phyloP scores from a whole-genome alignment of 53 echinoderm and acorn worm species.

The Henricia sp. region DNA sequence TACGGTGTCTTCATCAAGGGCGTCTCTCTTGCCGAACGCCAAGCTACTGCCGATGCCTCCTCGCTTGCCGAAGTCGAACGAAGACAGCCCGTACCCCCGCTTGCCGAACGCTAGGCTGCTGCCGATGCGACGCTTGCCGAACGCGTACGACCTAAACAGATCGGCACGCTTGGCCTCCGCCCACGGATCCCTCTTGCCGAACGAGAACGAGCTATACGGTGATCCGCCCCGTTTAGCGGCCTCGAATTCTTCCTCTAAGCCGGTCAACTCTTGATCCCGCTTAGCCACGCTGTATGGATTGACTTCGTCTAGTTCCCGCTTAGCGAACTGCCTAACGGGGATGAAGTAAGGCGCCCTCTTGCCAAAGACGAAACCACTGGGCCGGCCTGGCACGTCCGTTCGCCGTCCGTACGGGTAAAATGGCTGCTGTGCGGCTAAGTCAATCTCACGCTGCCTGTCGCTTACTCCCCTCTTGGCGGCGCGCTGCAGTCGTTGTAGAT shows the following conservation, averaged over 20 bases:
- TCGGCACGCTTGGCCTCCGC: constrained; percentile 16
- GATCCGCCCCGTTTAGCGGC: constrained; percentile 24
- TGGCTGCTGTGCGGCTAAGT: constrained; percentile 14
- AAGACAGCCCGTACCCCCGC: constrained; percentile 26
- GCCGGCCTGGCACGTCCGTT: constrained; percentile 37
- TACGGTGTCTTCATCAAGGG: constrained; percentile 1
- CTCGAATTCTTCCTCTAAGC: constrained; percentile 48
- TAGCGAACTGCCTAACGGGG: constrained; percentile 42
- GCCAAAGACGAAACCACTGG: constrained; percentile 36
- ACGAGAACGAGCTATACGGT: constrained; percentile 62
- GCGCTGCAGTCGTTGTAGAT: constrained; percentile 16
- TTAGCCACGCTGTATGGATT: constrained; percentile 51
- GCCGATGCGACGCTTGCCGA: constrained; percentile 50
- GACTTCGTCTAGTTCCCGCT: constrained; percentile 55
- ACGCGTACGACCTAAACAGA: constrained; percentile 23
- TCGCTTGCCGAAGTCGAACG: constrained; percentile 38
- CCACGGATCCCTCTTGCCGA: constrained; percentile 61
- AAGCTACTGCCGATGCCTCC: constrained; percentile 1
- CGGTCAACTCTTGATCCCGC: constrained; percentile 50
- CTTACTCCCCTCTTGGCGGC: constrained; percentile 43
- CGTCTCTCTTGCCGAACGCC: constrained; percentile 3
- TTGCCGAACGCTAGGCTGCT: constrained; percentile 62
- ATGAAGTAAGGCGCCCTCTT: constrained; percentile 45
- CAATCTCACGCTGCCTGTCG: constrained; percentile 49
- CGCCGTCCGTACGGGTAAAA: constrained; percentile 50